phyloP scores from a whole-genome alignment of 2,797 vertebrate genomes.

The Onychomys leucogaster region DNA sequence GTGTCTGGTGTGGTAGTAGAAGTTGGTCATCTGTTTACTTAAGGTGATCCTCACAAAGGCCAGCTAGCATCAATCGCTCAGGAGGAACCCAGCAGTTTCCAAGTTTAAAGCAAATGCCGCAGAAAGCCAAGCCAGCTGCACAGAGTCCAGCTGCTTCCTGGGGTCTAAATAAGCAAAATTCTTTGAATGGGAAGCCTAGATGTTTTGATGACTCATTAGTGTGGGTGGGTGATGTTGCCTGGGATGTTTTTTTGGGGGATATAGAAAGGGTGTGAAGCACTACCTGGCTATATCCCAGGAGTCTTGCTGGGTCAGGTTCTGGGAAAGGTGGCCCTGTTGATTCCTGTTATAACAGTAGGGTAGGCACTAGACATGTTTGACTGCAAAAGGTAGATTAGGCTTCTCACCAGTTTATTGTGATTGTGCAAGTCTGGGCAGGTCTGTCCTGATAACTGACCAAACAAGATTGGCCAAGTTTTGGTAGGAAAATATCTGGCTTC shows the following conservation, averaged over 20 bases:
- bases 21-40: not conserved
- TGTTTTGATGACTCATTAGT: not conserved
- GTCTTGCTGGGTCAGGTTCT: not conserved
- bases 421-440: not conserved
- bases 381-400: not conserved
- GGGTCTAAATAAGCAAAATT: not conserved
- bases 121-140: too few relatives aligned
- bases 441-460: not conserved
- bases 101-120: too few relatives aligned
- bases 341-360: not conserved
- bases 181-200: not conserved
- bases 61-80: not conserved
- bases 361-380: not conserved
- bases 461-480: not conserved
- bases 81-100: not conserved
- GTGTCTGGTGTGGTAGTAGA: not conserved
- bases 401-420: not conserved
- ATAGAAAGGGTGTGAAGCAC: not conserved
- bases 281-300: not conserved
- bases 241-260: not conserved
- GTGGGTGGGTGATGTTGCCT: not conserved
- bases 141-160: not conserved
- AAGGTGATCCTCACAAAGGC: not conserved
- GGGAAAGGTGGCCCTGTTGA: not conserved
- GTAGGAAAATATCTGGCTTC: too few relatives aligned